These are phyloP conservation scores for Lemur catta DNA, from an alignment of 2,797 vertebrate genomes.

Conservation along the genomic window DNA sequence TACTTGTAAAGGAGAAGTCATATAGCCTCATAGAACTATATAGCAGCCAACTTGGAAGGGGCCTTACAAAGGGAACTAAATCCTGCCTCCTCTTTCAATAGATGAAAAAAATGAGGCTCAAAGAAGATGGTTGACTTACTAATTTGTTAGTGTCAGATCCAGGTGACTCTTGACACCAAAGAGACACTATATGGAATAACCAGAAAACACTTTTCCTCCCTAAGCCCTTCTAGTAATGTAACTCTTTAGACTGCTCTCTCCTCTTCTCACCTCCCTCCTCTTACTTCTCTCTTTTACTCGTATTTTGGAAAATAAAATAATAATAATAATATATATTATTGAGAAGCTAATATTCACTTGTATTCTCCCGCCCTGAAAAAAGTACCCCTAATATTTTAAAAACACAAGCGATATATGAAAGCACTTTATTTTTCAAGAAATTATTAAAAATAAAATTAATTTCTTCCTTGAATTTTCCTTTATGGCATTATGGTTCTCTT, in stretches of 20 bases:
- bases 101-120: background rate
- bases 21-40: background rate
- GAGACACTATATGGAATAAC: background rate
- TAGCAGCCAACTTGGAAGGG: background rate
- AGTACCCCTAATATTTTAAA: background rate
- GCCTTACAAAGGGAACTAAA: background rate
- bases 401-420: background rate
- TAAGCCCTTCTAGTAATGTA: background rate
- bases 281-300: background rate
- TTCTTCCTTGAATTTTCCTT: background rate
- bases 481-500: background rate
- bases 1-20: background rate
- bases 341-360: background rate
- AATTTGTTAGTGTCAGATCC: background rate
- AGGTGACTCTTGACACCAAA: slow-evolving; percentile 9
- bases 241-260: background rate
- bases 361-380: background rate
- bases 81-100: background rate
- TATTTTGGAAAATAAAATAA: background rate
- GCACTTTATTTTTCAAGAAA: background rate
- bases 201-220: background rate
- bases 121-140: background rate
- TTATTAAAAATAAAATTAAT: background rate
- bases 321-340: background rate
- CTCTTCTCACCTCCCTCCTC: background rate